Base-by-base conservation (phyloP, 2,797 vertebrate genomes). In the Esox lucius region DNA sequence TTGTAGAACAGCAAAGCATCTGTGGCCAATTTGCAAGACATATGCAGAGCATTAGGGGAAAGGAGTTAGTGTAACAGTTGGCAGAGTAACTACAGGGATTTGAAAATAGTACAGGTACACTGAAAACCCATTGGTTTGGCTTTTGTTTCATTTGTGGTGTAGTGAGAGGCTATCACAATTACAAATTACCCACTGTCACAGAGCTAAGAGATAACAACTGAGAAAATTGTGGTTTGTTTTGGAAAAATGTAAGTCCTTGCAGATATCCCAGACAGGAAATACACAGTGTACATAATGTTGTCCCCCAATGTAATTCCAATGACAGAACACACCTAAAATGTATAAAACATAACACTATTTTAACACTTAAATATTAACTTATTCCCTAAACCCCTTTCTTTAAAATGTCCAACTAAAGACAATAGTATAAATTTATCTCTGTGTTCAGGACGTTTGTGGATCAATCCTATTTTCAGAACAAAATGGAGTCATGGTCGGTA, bases 1-100 rank as follows among this genome's bases (percentile, higher is more conserved):
- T 88, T 91, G 88, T 88, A 86, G 84, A 75, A 83, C 81, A 46
- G 42, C 85, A 74, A 72, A 74, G 92, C 92, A 93, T 93, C 91
- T 92, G 91, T 88, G 89, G 87, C 88, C 91, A 93, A 94, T 93
- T 93, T 94, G 83, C 84, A 76, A 91, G 87, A 91, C 91, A 92
- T 91, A 93, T 82, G 85, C 89, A 80, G 76, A 87, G 89, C 89
- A 90, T 91, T 93, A 90, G 82, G 86, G 83, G 80, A 88, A 85
- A 86, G 84, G 87, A 92, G 93, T 94, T 93, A 92, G 86, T 83
- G 77, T 82, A 90, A 86, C 87, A 90, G 87, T 91, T 91, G 91
- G 89, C 88, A 87, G 86, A 73, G 86, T 77, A 83, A 74, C 81
- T 86, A 86, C 84, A 83, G 78, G 87, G 82, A 88, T 89, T 87